Conservation (phyloP, 2,888 invertebrate genomes). For the Conops quadrifasciatus region DNA sequence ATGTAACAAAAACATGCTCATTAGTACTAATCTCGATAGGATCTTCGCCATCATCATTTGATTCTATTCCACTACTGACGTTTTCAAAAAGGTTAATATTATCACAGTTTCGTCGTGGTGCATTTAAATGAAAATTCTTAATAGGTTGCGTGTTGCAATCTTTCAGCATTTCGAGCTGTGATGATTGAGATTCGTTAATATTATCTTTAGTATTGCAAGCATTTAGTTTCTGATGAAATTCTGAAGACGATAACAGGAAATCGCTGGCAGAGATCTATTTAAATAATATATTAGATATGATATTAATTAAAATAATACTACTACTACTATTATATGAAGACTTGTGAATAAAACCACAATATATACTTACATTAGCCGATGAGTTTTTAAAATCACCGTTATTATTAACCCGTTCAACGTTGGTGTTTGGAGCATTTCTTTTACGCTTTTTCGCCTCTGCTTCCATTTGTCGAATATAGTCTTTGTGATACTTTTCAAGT, state of each 20-base stretch:
- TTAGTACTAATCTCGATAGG: not conserved
- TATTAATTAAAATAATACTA: too few species aligned
- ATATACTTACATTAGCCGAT: not conserved
- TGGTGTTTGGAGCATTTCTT: not conserved
- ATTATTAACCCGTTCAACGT: not conserved
- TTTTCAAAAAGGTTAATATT: conserved; percentile 45
- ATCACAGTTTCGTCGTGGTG: conserved; percentile 53
- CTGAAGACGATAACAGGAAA: conserved; percentile 10
- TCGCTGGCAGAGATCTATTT: conserved; percentile 20
- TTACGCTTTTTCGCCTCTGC: not conserved
- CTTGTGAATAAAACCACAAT: too few species aligned
- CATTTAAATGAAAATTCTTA: conserved; percentile 40
- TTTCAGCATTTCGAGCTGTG: conserved; percentile 51
- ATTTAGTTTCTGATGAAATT: conserved; percentile 11
- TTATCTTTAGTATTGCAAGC: conserved; percentile 1
- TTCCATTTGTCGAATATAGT: not conserved
- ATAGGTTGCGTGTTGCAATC: conserved; percentile 57
- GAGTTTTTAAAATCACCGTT: not conserved
- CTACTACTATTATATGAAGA: too few species aligned
- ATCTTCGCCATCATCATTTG: not conserved
- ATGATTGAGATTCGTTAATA: conserved; percentile 33
- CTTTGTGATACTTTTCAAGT: conserved; percentile 38
- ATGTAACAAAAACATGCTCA: conserved; percentile 48
- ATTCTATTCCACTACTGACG: conserved; percentile 47
- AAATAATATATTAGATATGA: not conserved